Conservation (phyloP, 2,888 invertebrate genomes). For the Cataglyphis cursor region DNA sequence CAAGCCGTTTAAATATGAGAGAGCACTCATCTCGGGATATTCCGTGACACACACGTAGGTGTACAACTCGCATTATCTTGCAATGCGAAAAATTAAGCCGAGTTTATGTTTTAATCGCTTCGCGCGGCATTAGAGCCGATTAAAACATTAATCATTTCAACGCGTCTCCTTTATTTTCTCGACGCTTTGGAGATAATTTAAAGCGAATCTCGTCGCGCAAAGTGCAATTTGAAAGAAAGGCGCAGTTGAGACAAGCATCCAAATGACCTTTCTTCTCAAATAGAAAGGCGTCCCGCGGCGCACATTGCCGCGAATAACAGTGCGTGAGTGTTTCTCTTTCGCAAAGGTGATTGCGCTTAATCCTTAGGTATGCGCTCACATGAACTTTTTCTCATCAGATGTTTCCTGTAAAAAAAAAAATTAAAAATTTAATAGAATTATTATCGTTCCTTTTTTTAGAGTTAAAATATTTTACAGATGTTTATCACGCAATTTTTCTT, state of each 20-base stretch:
- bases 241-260: slow-evolving; percentile 44
- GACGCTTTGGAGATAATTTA: slow-evolving; percentile 47
- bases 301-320: slow-evolving; percentile 43
- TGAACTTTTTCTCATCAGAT: slow-evolving; percentile 12
- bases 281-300: slow-evolving; percentile 58
- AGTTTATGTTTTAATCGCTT: background rate
- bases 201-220: slow-evolving; percentile 28
- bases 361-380: background rate
- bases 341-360: slow-evolving; percentile 32
- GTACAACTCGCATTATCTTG: background rate
- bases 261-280: slow-evolving; percentile 68
- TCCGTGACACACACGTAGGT: background rate
- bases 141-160: background rate
- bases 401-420: background rate
- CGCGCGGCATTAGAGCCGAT: background rate
- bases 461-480: background rate
- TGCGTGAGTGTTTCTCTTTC: slow-evolving; percentile 49
- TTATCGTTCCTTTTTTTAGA: too few relatives aligned
- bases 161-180: slow-evolving; percentile 6
- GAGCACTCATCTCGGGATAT: background rate
- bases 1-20: slow-evolving; percentile 24
- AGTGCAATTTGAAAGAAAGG: slow-evolving; percentile 44
- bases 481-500: background rate
- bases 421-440: background rate
- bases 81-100: background rate